Evolutionary conservation across 35 echinoderm and acorn worm species (phyloP), one percentile per base, ranked within the genome.

Genomic region (Heliocidaris erythrogramma): DNA sequence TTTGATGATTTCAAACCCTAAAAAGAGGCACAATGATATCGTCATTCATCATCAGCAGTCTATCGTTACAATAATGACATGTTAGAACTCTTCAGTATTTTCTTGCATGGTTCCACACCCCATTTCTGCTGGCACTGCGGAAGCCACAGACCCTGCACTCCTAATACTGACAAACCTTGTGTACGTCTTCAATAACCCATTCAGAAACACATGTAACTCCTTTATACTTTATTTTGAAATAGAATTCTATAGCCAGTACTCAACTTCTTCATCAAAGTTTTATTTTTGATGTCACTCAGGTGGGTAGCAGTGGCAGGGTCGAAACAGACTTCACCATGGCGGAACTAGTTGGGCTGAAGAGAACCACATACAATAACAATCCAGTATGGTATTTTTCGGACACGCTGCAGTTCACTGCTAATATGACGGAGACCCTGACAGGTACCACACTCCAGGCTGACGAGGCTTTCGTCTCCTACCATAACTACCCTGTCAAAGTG

Each of bases 361-460:
- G 65, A 18, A 18, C 21, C 7, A 4, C 5, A 18, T 78, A 27
- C 27, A n/a, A 27, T 78, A 2, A n/a, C 65, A 21, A 27, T 21
- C 65, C 27, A 78, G 8, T 24, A 3, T 78, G 65, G 65, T 78
- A 78, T 78, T 3, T n/a, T 4, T n/a, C 7, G n/a, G 65, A 78
- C 18, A 17, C 4, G 13, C 60, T 97, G 0, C 30, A 29, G 13
- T 88, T 97, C 13, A 93, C 92, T 14, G 96, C 96, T 61, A 92
- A 85, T 4, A 95, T 99, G 1, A 99, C 98, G 0, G 98, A 99
- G 90, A 61, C 49, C 7, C 94, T 99, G 59, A 99, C 98, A 4
- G 96, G 98, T 7, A 96, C 96, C 4, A 60, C 16, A 16, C 98
- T 97, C 49, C 98, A 99, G 60, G 86, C 94, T 30, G 90, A 90